Conservation (phyloP, 2,113 vertebrate species). For the Picathartes gymnocephalus region DNA sequence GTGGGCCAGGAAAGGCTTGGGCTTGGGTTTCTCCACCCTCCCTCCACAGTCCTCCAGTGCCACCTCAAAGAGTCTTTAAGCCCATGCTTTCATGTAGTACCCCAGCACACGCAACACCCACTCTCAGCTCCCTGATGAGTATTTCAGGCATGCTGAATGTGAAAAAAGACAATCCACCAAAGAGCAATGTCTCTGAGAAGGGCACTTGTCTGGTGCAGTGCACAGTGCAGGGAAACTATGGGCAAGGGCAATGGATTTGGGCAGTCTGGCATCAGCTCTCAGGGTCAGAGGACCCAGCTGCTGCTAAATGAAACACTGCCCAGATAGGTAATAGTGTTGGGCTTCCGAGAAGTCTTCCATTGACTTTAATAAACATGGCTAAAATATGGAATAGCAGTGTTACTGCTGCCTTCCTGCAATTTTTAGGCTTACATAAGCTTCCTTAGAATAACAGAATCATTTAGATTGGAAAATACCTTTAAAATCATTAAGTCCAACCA, state of each 20-base stretch:
- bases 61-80: not conserved
- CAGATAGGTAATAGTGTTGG: not conserved
- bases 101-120: rapidly evolving
- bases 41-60: not conserved
- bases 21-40: not conserved
- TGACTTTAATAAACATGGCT: not conserved
- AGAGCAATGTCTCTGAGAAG: not conserved
- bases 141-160: rapidly evolving
- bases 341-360: not conserved
- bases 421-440: not conserved
- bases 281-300: not conserved
- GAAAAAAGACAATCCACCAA: not conserved
- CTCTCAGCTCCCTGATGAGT: not conserved
- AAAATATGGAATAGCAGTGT: not conserved
- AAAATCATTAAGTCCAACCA: not conserved
- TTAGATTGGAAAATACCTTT: not conserved
- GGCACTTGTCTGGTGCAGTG: rapidly evolving
- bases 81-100: not conserved
- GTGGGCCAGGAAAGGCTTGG: not conserved
- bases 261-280: not conserved
- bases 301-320: not conserved
- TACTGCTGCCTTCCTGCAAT: not conserved
- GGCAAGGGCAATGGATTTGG: not conserved
- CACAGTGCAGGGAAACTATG: rapidly evolving
- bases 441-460: not conserved